Base-by-base conservation (phyloP, 2,113 vertebrate genomes). In the Melanerpes aurifrons region DNA sequence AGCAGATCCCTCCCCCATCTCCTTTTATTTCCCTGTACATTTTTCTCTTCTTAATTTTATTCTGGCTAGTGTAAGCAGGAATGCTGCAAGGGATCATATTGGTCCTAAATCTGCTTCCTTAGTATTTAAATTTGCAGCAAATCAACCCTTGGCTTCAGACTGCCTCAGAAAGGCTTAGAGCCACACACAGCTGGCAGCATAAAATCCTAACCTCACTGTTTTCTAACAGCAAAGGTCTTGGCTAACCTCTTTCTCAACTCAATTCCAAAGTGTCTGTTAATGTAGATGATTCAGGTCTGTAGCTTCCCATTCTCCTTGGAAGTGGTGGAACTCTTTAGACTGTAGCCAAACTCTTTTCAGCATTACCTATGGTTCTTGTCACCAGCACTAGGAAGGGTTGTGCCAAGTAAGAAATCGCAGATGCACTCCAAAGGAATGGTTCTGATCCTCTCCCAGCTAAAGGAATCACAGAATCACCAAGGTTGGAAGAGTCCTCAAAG, bases 221-320 rank as follows among this genome's bases (percentile, higher is more conserved):
- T 92, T 86, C 75, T 78, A 71, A 74, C 87, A 87, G 32, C 57
- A 86, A 82, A 92, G 3, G 32, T 77, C 73, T 95, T 93, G 91
- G 91, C 87, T 93, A 89, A 95, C 87, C 87, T 87, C 26, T 74
- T 78, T 74, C 74, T 86, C 87, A 96, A 86, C 87, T 89, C 74
- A 24, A 31, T 67, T 92, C 57, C 87, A 87, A 93, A 92, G 58
- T 61, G 32, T 37, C 53, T 61, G 2, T 93, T 93, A 74, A 91
- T 89, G 91, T 80, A 71, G 47, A 77, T 45, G 54, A 89, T 85
- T 91, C 71, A 83, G 72, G 82, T 67, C 64, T 71, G 57, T 74
- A 69, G 72, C 45, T 81, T 92, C 86, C 58, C 62, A 48, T 83
- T 95, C 87, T 94, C 53, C 78, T 91, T 87, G 75, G 87, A 95